phyloP scores from a whole-genome alignment of 1,140 invertebrate species.

The Ditylenchus dipsaci region DNA sequence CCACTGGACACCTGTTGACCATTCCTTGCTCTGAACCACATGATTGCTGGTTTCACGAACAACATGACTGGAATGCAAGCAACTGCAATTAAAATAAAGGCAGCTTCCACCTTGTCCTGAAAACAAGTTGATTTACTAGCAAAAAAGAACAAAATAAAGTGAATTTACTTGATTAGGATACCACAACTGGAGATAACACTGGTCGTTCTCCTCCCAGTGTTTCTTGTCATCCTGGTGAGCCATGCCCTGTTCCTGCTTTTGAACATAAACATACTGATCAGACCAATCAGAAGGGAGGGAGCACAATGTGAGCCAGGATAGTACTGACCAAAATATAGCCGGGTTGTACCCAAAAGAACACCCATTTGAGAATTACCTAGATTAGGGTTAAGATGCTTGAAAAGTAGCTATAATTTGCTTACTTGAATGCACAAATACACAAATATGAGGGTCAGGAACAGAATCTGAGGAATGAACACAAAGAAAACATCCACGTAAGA shows the following conservation, averaged over 20 bases:
- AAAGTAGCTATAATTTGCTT: background rate
- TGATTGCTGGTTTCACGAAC: slow-evolving; percentile 70
- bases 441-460: slow-evolving; percentile 82
- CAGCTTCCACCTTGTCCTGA: slow-evolving; percentile 63
- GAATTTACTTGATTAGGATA: slow-evolving; percentile 52
- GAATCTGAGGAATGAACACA: slow-evolving; percentile 84
- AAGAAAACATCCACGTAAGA: slow-evolving; percentile 70
- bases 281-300: slow-evolving; percentile 66
- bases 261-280: slow-evolving; percentile 25
- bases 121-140: no score
- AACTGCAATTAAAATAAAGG: slow-evolving; percentile 71
- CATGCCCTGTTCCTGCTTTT: slow-evolving; percentile 25
- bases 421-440: slow-evolving; percentile 78
- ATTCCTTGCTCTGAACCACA: background rate
- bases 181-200: slow-evolving; percentile 44
- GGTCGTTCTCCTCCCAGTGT: slow-evolving; percentile 32
- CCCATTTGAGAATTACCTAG: slow-evolving; percentile 53
- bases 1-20: slow-evolving; percentile 52
- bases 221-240: slow-evolving; percentile 9
- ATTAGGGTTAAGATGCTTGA: background rate
- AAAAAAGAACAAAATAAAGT: no score
- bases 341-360: slow-evolving; percentile 66
- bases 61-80: slow-evolving; percentile 86
- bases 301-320: slow-evolving; percentile 60
- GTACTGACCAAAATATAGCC: slow-evolving; percentile 57